These are phyloP conservation scores for Arizona elegans DNA, from an alignment of 2,113 vertebrate genomes.

Conservation along the genomic window DNA sequence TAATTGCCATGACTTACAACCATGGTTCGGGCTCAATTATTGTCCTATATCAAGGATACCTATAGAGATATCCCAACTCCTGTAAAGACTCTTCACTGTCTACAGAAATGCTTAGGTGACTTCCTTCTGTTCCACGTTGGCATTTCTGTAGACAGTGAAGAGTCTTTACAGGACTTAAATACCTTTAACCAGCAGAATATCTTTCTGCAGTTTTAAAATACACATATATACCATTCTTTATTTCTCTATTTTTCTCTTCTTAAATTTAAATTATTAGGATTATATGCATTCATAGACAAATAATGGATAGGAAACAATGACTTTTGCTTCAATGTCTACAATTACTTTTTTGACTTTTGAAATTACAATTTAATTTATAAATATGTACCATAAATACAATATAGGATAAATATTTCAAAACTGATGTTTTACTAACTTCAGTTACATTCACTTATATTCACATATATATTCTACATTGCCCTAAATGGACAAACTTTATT, in stretches of 20 bases:
- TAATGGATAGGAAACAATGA: neutral
- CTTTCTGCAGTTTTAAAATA: neutral
- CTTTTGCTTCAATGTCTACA: neutral
- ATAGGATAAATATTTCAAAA: neutral
- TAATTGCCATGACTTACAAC: neutral
- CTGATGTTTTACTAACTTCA: neutral
- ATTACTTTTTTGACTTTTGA: neutral
- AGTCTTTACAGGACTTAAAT: no score
- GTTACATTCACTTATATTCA: neutral
- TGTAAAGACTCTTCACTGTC: neutral
- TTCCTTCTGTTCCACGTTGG: no score
- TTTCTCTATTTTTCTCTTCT: neutral
- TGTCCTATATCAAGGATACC: no score
- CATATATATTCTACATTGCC: neutral
- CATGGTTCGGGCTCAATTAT: neutral
- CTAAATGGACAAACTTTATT: neutral
- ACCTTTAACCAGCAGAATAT: neutral
- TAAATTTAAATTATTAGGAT: neutral
- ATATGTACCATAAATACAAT: neutral
- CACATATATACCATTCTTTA: neutral
- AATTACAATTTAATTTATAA: neutral
- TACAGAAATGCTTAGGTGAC: no score
- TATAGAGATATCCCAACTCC: neutral
- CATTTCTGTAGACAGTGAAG: no score
- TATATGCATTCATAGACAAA: neutral